Conservation (phyloP, 2,888 invertebrate genomes). For the Sinotaia quadrata region DNA sequence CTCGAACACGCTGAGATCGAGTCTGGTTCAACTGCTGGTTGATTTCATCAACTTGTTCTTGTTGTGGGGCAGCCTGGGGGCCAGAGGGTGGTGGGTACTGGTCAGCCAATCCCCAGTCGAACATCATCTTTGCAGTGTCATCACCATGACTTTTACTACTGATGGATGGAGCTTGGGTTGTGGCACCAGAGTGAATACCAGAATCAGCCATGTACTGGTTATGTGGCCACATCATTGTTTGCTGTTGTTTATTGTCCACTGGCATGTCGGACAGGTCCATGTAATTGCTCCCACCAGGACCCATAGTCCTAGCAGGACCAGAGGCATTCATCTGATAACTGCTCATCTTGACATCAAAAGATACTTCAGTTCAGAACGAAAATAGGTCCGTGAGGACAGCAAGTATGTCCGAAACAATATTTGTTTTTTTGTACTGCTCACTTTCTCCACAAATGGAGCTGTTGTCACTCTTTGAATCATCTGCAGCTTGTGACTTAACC, state of each 20-base stretch:
- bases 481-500: no score
- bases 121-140: slow-evolving; percentile 79
- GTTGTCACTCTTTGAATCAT: no score
- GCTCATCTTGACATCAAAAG: no score
- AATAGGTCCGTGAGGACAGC: no score
- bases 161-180: slow-evolving; percentile 93
- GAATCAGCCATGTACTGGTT: slow-evolving; percentile 92
- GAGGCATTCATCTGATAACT: no score
- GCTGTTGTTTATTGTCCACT: slow-evolving; percentile 73
- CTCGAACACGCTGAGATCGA: slow-evolving; percentile 95
- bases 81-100: slow-evolving; percentile 82
- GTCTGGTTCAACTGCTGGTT: slow-evolving; percentile 77
- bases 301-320: no score
- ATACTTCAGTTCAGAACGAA: no score
- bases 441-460: no score
- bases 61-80: no score
- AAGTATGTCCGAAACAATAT: no score
- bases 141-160: slow-evolving; percentile 80
- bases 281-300: slow-evolving; percentile 54
- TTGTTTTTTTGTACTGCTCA: no score
- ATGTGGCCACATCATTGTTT: slow-evolving; percentile 95
- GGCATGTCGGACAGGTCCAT: slow-evolving; percentile 67
- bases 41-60: slow-evolving; percentile 89
- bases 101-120: slow-evolving; percentile 79
- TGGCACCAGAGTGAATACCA: slow-evolving; percentile 95